Evolutionary conservation across 2,888 invertebrate genomes (phyloP).

Genomic region (Morinoia aosen): DNA sequence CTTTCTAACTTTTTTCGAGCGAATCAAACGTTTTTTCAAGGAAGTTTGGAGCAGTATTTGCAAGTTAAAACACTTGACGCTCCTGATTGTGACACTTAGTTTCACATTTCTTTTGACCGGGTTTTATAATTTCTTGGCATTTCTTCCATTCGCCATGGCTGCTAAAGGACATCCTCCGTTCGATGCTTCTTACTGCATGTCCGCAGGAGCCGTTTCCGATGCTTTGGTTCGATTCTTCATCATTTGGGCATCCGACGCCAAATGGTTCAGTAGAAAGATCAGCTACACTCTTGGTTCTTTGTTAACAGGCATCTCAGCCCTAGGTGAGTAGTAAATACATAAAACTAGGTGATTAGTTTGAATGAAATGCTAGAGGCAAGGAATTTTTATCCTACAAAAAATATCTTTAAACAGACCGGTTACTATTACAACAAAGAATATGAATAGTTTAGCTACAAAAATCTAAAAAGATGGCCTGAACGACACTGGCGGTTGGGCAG

Average conservation of each 20-base stretch:
- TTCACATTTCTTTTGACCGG: background rate
- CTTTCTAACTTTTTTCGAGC: background rate
- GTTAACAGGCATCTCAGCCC: background rate
- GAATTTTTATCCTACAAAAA: no score
- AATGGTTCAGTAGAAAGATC: slow-evolving; percentile 9
- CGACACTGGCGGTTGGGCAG: no score
- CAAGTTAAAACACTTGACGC: background rate
- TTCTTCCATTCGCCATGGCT: background rate
- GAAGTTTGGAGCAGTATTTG: background rate
- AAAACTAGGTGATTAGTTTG: background rate
- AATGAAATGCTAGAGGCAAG: background rate
- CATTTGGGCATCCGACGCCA: background rate
- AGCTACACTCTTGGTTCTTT: background rate
- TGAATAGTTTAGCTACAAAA: no score
- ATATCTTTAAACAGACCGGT: no score
- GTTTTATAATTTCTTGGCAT: background rate
- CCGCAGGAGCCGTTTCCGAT: background rate
- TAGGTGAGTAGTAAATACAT: background rate
- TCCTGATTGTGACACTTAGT: background rate
- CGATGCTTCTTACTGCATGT: background rate
- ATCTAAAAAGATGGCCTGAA: no score
- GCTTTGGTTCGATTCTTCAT: background rate
- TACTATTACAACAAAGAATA: no score
- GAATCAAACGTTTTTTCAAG: background rate
- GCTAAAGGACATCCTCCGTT: background rate